Evolutionary conservation across 2,113 vertebrate species (phyloP).

Genomic region (Prochilodus magdalenae): DNA sequence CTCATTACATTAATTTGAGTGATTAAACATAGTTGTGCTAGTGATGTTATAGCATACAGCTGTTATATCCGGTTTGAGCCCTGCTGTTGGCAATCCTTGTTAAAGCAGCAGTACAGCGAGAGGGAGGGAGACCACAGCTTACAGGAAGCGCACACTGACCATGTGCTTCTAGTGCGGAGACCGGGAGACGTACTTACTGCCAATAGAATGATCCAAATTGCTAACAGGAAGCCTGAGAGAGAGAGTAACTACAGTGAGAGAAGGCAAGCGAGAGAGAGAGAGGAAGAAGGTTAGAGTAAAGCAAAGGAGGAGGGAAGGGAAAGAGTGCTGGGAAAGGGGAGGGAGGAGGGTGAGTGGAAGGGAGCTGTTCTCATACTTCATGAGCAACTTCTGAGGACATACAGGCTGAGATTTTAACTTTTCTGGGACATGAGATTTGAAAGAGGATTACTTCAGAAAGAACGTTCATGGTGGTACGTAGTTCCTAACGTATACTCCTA

Average conservation of each 20-base stretch:
- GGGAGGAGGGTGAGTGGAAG: conserved; percentile 39
- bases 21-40: neutral
- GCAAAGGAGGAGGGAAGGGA: conserved; percentile 49
- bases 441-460: conserved; percentile 38
- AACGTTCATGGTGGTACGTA: conserved; percentile 63
- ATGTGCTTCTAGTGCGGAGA: conserved; percentile 28
- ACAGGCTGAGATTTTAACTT: conserved; percentile 24
- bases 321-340: conserved; percentile 31
- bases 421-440: conserved; percentile 58
- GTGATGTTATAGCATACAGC: neutral
- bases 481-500: neutral
- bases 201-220: conserved; percentile 53
- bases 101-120: neutral
- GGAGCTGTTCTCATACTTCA: conserved; percentile 53
- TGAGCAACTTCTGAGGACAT: conserved; percentile 46
- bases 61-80: neutral
- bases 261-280: conserved; percentile 26
- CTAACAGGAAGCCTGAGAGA: conserved; percentile 49
- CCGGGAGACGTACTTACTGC: conserved; percentile 13
- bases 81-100: neutral
- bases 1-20: neutral
- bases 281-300: conserved; percentile 49
- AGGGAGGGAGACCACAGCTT: conserved; percentile 2
- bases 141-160: conserved; percentile 35
- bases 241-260: conserved; percentile 14